Evolutionary conservation across 2,113 vertebrate genomes (phyloP).

Genomic region (Panurus biarmicus): DNA sequence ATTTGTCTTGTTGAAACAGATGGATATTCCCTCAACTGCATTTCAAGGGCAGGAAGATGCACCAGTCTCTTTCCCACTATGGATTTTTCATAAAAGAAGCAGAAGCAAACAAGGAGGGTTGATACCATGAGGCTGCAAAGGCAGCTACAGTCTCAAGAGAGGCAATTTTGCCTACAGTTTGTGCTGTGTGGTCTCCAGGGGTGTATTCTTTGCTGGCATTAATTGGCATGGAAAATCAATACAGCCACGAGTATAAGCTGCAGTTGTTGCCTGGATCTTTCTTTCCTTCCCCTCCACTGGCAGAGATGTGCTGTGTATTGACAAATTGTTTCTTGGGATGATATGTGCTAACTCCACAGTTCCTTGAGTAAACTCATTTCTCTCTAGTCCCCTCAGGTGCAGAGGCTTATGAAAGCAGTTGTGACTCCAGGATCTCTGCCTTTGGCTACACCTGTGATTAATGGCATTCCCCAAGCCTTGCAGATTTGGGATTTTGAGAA

Average conservation of each 20-base stretch:
- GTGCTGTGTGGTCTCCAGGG: neutral
- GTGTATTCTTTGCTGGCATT: neutral
- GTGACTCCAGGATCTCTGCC: neutral
- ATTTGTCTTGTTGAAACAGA: neutral
- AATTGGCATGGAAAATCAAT: constrained; percentile 9
- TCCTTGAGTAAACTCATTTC: neutral
- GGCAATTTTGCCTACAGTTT: neutral
- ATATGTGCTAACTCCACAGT: neutral
- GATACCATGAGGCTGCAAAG: neutral
- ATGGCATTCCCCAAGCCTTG: neutral
- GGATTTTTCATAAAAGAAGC: neutral
- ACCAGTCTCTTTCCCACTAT: neutral
- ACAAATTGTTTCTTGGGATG: neutral
- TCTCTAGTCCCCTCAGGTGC: neutral
- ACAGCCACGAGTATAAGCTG: neutral
- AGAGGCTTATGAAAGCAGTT: neutral
- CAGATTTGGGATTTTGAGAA: neutral
- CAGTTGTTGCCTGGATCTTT: neutral
- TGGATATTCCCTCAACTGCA: neutral
- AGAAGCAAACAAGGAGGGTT: neutral
- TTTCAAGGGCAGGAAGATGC: neutral
- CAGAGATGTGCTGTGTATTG: neutral
- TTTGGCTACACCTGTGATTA: neutral
- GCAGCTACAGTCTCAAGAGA: neutral
- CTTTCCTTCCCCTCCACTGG: neutral